phyloP scores from a whole-genome alignment of 1,140 invertebrate species.

The Anastrepha obliqua region DNA sequence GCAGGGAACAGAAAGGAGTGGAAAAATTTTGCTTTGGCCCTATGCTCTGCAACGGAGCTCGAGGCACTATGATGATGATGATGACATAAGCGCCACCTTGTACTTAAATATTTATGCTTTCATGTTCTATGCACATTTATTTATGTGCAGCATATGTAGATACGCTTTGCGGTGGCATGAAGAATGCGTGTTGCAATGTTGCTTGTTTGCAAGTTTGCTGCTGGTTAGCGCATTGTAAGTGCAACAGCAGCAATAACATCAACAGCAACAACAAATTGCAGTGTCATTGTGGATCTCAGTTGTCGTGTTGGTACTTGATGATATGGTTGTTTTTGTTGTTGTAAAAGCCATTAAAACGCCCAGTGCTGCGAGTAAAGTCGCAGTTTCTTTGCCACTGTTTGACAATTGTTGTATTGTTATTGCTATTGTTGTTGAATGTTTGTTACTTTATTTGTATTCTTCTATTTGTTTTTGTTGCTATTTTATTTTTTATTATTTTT shows the following conservation, averaged over 20 bases:
- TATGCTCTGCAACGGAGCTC: too few species aligned
- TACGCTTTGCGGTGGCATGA: slow-evolving; percentile 63
- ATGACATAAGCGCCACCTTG: too few species aligned
- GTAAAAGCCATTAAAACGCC: not conserved
- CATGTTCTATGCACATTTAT: not conserved
- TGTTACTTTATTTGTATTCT: not conserved
- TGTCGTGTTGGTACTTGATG: not conserved
- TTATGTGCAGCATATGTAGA: not conserved
- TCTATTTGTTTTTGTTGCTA: too few species aligned
- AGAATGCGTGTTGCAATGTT: slow-evolving; percentile 68
- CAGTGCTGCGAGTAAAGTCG: not conserved
- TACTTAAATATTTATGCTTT: not conserved
- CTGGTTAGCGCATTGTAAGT: slow-evolving; percentile 38
- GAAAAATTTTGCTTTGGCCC: too few species aligned
- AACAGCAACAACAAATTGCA: slow-evolving; percentile 21
- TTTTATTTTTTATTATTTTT: too few species aligned
- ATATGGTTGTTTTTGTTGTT: not conserved
- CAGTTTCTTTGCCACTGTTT: not conserved
- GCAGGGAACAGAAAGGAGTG: too few species aligned
- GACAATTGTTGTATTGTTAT: not conserved
- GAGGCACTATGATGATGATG: too few species aligned
- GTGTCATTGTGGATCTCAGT: not conserved
- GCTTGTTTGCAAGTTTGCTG: slow-evolving; percentile 51
- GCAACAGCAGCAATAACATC: not conserved
- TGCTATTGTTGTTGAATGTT: not conserved